A percentile compares a stretch with the other conserved stretches of the same genome.
phyloP scores from a whole-genome alignment of 2,888 invertebrate genomes.

The Tachina grossa region DNA sequence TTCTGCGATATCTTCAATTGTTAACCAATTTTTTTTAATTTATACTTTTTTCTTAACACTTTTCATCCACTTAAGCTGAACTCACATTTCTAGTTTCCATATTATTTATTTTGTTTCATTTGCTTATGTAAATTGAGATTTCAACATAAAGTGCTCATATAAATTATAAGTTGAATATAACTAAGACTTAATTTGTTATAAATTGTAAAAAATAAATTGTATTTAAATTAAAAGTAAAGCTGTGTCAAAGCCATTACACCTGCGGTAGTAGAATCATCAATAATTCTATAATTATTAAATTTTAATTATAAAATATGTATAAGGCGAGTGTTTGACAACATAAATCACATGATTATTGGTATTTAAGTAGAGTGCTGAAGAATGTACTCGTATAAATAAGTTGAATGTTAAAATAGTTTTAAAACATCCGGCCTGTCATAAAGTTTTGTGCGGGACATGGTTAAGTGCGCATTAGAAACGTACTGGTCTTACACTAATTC shows the following conservation, averaged over 20 bases:
- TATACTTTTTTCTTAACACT: too few species aligned
- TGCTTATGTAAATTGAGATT: neutral
- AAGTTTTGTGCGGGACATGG: too few species aligned
- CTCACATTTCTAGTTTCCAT: too few species aligned
- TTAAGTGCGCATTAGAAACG: too few species aligned
- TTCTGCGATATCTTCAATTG: too few species aligned
- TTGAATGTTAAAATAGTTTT: too few species aligned
- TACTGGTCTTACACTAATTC: too few species aligned
- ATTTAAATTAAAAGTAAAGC: constrained; percentile 31
- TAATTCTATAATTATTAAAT: constrained; percentile 19
- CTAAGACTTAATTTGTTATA: constrained; percentile 35
- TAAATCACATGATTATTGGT: neutral
- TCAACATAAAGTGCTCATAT: neutral
- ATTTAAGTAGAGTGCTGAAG: neutral
- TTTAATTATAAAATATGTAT: neutral
- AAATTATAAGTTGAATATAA: constrained; percentile 8
- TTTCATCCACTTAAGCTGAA: too few species aligned
- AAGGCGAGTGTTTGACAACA: neutral
- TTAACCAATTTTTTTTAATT: too few species aligned
- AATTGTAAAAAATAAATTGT: constrained; percentile 16
- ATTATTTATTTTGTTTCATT: neutral
- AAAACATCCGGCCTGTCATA: too few species aligned
- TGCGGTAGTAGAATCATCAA: constrained; percentile 37
- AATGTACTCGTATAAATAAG: too few species aligned
- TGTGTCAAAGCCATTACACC: constrained; percentile 45